Conservation (phyloP, 1,140 invertebrate genomes). For the Aphelenchoides fujianensis region DNA sequence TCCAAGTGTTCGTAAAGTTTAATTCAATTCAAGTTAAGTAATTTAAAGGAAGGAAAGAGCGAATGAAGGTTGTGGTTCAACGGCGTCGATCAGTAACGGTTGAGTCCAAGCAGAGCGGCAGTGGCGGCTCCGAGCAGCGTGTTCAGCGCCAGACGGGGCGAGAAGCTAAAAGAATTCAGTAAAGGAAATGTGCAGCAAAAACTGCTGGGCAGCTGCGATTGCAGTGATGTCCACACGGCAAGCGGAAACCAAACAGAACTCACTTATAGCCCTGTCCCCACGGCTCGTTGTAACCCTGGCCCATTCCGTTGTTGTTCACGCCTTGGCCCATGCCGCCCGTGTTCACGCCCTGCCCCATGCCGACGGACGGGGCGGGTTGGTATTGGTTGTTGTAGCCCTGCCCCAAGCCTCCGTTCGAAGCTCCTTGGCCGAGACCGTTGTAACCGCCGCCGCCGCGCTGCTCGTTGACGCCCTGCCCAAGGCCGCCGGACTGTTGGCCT, state of each 20-base stretch:
- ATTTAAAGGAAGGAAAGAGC: neutral
- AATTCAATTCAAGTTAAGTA: neutral
- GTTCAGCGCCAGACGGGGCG: neutral
- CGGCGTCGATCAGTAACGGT: neutral
- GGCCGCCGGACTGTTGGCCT: too few relatives aligned
- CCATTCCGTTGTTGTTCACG: neutral
- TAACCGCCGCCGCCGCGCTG: neutral
- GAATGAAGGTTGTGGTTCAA: constrained; percentile 9
- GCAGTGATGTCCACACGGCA: too few relatives aligned
- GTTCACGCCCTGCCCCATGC: neutral
- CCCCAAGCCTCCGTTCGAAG: neutral
- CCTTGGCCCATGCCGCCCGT: neutral
- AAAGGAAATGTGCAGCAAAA: too few relatives aligned
- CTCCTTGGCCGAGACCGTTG: neutral
- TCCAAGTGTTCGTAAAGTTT: neutral
- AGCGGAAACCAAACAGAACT: too few relatives aligned
- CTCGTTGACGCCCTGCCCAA: neutral
- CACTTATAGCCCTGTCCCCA: neutral
- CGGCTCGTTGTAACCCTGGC: neutral
- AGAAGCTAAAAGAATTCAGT: too few relatives aligned
- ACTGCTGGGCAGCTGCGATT: neutral
- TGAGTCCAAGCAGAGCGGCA: constrained; percentile 2
- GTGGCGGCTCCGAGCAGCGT: neutral
- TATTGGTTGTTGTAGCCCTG: neutral
- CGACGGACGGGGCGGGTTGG: neutral